Evolutionary conservation across 2,888 invertebrate species (phyloP), one percentile per base, ranked within the genome.

Genomic region (Loripinus fragilis): DNA sequence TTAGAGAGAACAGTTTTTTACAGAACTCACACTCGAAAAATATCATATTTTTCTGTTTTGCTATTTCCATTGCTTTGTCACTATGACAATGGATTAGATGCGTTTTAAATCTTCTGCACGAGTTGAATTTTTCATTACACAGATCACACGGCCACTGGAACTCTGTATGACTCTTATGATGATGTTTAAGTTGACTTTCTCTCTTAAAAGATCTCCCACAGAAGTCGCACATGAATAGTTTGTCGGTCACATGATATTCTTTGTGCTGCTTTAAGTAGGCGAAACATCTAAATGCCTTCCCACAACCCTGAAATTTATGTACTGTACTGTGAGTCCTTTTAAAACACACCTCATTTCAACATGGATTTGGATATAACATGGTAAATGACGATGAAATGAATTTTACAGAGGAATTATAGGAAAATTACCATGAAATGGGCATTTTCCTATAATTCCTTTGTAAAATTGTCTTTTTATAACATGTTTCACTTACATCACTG

Each of bases 271-370:
- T 67, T 15, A 83, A 52, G 55, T 48, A 60, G 2, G 50, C 48
- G 20, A 8, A 5, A 67, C 75, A 66, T 15, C 83, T 48, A 55
- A 83, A 83, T 33, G 67, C 50, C 42, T 83, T 83, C 7, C 2
- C 52, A 73, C 83, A 83, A 15, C 77, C 83, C 83, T 83, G 64
- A 7, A 78, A 75, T 7, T n/a, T n/a, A n/a, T n/a, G n/a, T n/a
- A n/a, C n/a, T n/a, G n/a, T n/a, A n/a, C n/a, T n/a, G n/a, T n/a
- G n/a, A n/a, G n/a, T n/a, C n/a, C n/a, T n/a, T n/a, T n/a, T n/a
- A n/a, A n/a, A n/a, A n/a, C n/a, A n/a, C n/a, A n/a, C n/a, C n/a
- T n/a, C n/a, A n/a, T n/a, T n/a, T n/a, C n/a, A n/a, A n/a, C n/a
- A n/a, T n/a, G n/a, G n/a, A n/a, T n/a, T n/a, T n/a, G n/a, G n/a